A percentile compares a stretch with the other conserved stretches of the same genome.
These are phyloP conservation scores for Syngnathoides biaculeatus DNA, from an alignment of 2,113 vertebrate genomes.

Conservation along the genomic window DNA sequence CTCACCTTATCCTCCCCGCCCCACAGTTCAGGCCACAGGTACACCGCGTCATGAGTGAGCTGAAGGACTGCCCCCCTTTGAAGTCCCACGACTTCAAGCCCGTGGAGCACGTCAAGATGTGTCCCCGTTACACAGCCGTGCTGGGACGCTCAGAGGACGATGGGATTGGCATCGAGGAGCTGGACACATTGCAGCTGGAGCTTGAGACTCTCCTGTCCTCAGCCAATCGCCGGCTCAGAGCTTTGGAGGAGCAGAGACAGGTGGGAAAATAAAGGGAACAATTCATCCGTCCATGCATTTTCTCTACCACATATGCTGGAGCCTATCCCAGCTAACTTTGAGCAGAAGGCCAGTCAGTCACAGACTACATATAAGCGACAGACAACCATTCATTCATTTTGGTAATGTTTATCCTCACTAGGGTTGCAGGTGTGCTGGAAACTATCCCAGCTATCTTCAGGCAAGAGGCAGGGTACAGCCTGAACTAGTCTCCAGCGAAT, in stretches of 20 bases:
- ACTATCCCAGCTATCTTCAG: too few species aligned
- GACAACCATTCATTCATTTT: too few species aligned
- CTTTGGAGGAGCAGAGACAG: conserved; percentile 96
- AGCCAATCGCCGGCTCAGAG: conserved; percentile 88
- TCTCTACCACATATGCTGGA: too few species aligned
- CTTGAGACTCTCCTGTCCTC: conserved; percentile 94
- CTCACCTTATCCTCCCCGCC: neutral
- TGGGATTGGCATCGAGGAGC: conserved; percentile 95
- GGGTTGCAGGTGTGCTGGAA: too few species aligned
- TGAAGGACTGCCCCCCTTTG: conserved; percentile 95
- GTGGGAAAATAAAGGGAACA: conserved; percentile 50
- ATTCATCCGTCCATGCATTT: too few species aligned
- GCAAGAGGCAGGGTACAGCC: too few species aligned
- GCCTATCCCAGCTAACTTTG: too few species aligned
- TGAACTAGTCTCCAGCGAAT: too few species aligned
- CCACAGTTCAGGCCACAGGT: conserved; percentile 18
- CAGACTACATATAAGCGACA: too few species aligned
- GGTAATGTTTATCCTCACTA: too few species aligned
- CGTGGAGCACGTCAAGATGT: conserved; percentile 92
- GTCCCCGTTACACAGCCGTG: conserved; percentile 93
- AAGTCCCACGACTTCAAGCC: conserved; percentile 99
- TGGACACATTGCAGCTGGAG: conserved; percentile 96
- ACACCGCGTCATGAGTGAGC: conserved; percentile 83
- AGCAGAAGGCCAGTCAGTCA: too few species aligned
- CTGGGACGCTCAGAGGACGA: conserved; percentile 94